Evolutionary conservation across 2,797 vertebrate species (phyloP), one percentile per base, ranked within the genome.

Genomic region (Micropoecilia bifurca): DNA sequence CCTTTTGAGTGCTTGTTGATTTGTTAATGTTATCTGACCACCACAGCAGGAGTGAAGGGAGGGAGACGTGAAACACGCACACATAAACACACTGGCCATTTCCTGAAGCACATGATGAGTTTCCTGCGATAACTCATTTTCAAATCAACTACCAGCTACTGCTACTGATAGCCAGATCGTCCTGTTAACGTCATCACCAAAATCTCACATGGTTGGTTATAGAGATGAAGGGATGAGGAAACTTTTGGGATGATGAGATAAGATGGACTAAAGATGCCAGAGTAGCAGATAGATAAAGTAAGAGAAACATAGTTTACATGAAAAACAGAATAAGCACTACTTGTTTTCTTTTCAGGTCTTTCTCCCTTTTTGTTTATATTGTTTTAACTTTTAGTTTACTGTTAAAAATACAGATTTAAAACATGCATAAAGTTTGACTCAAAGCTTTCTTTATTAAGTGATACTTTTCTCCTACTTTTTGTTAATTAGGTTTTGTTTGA

Each of bases 91-190:
- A 79, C 73, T 43, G 46, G 28, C 83, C 13, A 22, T 77, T 94
- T 94, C 93, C 94, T 94, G 91, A 82, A 85, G 85, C 83, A 82
- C 47, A 41, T 36, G 47, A 84, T 4, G 10, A 41, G 80, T 63
- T 93, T 93, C 92, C 91, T 91, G 89, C 83, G 87, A 87, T 87
- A 87, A 88, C 91, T 86, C 84, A 57, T 78, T 91, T 91, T 89
- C 80, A 88, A 75, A 79, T 83, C 71, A 68, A 75, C 69, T 80
- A 83, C 89, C 79, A 92, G 87, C 88, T 91, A 90, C 75, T 76
- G 78, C 76, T 78, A 78, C 78, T 66, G 57, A 45, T 77, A 68
- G 74, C 81, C 53, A 81, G 77, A 61, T 88, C 59, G 59, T 79
- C 77, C 6, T 2, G 55, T 46, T 76, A 39, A 77, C 33, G 20